Conservation (phyloP, 23 tunicate genomes). For the Botrylloides violaceus region DNA sequence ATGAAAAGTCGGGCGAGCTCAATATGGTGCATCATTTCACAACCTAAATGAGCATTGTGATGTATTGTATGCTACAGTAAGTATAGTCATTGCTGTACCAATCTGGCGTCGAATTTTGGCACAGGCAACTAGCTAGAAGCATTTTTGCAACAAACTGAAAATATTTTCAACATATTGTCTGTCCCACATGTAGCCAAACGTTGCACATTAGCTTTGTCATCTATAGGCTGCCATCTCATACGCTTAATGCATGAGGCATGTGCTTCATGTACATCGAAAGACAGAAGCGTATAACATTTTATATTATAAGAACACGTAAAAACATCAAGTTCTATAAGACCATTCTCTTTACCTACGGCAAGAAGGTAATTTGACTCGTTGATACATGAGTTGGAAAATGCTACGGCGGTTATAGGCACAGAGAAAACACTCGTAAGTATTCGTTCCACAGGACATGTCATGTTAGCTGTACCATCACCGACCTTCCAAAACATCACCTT, state of each 20-base stretch:
- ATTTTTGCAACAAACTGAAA: constrained; percentile 33
- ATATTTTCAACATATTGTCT: constrained; percentile 86
- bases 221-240: constrained; percentile 57
- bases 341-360: constrained; percentile 73
- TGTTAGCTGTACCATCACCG: not conserved
- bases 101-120: too few relatives aligned
- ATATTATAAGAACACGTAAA: not conserved
- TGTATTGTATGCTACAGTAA: too few relatives aligned
- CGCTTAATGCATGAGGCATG: constrained; percentile 62
- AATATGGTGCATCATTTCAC: too few relatives aligned
- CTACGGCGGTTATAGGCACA: constrained; percentile 75
- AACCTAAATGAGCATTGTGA: too few relatives aligned
- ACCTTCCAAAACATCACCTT: constrained; percentile 71
- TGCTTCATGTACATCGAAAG: constrained; percentile 19
- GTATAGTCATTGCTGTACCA: too few relatives aligned
- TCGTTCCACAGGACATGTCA: constrained; percentile 2
- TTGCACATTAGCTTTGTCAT: not conserved
- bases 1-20: too few relatives aligned
- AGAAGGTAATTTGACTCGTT: constrained; percentile 10
- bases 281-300: constrained; percentile 4
- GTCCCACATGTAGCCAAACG: constrained; percentile 73
- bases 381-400: constrained; percentile 19
- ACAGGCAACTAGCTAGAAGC: too few relatives aligned
- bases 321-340: constrained; percentile 27
- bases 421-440: not conserved